These are phyloP conservation scores for Caradrina clavipalpis DNA, from an alignment of 2,888 invertebrate genomes.

Conservation along the genomic window DNA sequence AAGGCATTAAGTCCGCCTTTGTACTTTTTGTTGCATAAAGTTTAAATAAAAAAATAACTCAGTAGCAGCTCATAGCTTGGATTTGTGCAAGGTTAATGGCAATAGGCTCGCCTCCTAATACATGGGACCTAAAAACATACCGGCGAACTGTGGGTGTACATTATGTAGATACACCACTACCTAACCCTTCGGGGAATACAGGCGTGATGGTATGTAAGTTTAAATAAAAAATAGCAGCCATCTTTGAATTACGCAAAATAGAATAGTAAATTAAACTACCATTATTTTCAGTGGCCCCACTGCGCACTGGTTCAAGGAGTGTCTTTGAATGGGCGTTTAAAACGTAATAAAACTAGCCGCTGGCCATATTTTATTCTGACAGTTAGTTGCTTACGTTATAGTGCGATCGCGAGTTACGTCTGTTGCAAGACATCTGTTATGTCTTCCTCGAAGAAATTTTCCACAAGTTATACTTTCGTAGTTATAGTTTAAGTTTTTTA, in stretches of 20 bases:
- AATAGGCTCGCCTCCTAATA: no score
- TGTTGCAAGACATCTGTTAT: constrained; percentile 16
- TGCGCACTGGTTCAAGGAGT: not conserved
- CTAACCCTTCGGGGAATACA: no score
- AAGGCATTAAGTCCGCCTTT: no score
- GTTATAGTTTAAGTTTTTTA: not conserved
- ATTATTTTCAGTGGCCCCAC: constrained; percentile 2
- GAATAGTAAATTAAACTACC: not conserved
- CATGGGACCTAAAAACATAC: no score
- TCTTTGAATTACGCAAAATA: constrained; percentile 6
- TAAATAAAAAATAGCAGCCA: no score
- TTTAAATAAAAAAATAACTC: no score
- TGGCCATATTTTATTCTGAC: constrained; percentile 49
- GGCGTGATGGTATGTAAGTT: no score
- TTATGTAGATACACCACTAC: no score
- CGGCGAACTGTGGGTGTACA: no score
- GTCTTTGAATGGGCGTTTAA: constrained; percentile 40
- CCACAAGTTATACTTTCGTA: constrained; percentile 31
- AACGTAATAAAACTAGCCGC: constrained; percentile 40
- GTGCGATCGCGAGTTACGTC: constrained; percentile 23
- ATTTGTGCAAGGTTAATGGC: no score
- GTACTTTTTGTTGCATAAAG: no score
- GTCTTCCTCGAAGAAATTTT: constrained; percentile 33
- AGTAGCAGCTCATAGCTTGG: no score
- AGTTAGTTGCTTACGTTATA: constrained; percentile 31